Conservation (phyloP, 2,797 vertebrate genomes). For the Cossypha heuglini region DNA sequence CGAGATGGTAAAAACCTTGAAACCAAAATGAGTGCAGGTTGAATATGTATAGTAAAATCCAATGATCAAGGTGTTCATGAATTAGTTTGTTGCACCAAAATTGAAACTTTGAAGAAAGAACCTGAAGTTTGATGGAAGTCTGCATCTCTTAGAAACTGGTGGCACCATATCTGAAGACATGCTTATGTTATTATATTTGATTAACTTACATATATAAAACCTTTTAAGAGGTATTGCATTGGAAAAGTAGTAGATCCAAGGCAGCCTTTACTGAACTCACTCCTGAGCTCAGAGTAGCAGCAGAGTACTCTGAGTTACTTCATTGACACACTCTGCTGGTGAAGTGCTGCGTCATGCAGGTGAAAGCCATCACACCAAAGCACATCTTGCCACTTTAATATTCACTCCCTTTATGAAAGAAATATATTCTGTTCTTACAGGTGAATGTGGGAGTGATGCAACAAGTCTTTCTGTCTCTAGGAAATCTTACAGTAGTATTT, state of each 20-base stretch:
- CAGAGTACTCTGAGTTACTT: neutral
- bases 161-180: neutral
- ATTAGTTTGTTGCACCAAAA: neutral
- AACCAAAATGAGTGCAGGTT: neutral
- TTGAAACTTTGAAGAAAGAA: neutral
- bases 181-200: neutral
- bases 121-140: neutral
- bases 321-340: fast-evolving
- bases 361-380: neutral
- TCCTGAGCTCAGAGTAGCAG: neutral
- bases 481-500: neutral
- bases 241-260: neutral
- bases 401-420: neutral
- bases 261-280: neutral
- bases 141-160: neutral
- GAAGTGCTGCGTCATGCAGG: neutral
- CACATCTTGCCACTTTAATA: neutral
- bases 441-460: neutral
- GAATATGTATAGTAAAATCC: neutral
- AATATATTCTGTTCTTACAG: neutral
- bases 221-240: neutral
- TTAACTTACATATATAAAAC: neutral
- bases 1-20: neutral
- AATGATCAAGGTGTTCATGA: fast-evolving
- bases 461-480: neutral